Conservation (phyloP, 2,888 invertebrate species). For the Pseudeuparius sepicola region DNA sequence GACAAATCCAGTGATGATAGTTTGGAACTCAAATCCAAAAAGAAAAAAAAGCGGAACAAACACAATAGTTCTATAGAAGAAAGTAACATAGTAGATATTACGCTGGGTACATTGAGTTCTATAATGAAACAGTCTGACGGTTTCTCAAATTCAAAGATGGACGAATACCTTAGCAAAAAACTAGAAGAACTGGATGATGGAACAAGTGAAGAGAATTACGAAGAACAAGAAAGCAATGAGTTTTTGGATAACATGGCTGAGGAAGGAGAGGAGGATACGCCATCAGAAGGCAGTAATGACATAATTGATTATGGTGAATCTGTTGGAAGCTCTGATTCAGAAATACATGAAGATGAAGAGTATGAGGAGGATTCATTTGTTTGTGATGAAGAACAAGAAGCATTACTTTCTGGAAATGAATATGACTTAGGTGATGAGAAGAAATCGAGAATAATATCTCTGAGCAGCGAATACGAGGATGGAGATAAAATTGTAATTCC, state of each 20-base stretch:
- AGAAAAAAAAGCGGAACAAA: no score
- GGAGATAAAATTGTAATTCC: slow-evolving; percentile 22
- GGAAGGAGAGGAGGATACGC: slow-evolving; percentile 37
- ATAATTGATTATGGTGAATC: slow-evolving; percentile 36
- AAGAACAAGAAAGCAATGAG: slow-evolving; percentile 17
- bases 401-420: slow-evolving; percentile 33
- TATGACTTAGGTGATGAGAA: slow-evolving; percentile 22
- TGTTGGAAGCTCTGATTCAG: slow-evolving; percentile 29
- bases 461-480: slow-evolving; percentile 19
- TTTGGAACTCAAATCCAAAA: no score
- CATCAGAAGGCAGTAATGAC: slow-evolving; percentile 35
- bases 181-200: slow-evolving; percentile 1
- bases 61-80: no score
- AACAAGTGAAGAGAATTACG: slow-evolving; percentile 1
- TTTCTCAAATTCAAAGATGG: neutral
- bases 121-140: slow-evolving; percentile 5
- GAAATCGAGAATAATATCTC: slow-evolving; percentile 25
- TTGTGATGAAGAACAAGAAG: slow-evolving; percentile 28
- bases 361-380: slow-evolving; percentile 31
- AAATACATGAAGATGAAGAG: slow-evolving; percentile 25
- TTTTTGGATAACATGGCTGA: slow-evolving; percentile 32
- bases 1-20: no score
- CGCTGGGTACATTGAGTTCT: no score
- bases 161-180: no score
- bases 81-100: no score